Conservation (phyloP, 2,113 vertebrate genomes). For the Calidris pugnax region DNA sequence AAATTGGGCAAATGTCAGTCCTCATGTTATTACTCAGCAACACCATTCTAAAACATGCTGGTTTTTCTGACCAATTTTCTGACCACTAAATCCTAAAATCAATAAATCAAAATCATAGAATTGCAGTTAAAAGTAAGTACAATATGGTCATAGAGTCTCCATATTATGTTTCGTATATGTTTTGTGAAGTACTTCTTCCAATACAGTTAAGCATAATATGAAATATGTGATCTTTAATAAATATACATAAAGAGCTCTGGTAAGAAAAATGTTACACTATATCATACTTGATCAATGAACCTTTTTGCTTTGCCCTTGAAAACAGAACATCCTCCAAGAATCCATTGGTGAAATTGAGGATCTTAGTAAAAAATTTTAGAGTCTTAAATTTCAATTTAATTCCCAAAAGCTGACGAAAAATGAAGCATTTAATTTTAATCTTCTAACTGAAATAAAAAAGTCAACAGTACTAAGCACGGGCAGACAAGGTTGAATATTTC, state of each 20-base stretch:
- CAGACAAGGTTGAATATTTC: slow-evolving; percentile 88
- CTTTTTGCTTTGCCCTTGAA: slow-evolving; percentile 74
- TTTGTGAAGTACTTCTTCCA: slow-evolving; percentile 67
- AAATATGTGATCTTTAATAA: slow-evolving; percentile 75
- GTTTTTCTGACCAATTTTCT: slow-evolving; percentile 25
- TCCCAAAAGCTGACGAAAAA: slow-evolving; percentile 88
- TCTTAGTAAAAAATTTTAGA: slow-evolving; percentile 76
- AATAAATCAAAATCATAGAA: slow-evolving; percentile 61
- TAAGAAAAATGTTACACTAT: slow-evolving; percentile 68
- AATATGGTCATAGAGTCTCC: slow-evolving; percentile 61
- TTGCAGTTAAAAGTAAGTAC: slow-evolving; percentile 59
- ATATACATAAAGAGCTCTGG: slow-evolving; percentile 73
- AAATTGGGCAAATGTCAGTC: neutral
- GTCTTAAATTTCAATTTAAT: slow-evolving; percentile 89
- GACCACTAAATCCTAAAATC: slow-evolving; percentile 50
- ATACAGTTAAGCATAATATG: slow-evolving; percentile 59
- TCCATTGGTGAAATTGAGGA: slow-evolving; percentile 72
- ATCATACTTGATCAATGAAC: slow-evolving; percentile 76
- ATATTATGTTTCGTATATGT: slow-evolving; percentile 65
- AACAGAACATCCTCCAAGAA: slow-evolving; percentile 68
- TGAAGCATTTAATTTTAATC: slow-evolving; percentile 93
- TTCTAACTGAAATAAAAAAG: slow-evolving; percentile 92
- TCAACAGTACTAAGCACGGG: slow-evolving; percentile 86
- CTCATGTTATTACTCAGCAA: neutral
- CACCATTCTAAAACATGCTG: neutral